Conservation (phyloP, 1,140 invertebrate genomes). For the Bombus superbus region DNA sequence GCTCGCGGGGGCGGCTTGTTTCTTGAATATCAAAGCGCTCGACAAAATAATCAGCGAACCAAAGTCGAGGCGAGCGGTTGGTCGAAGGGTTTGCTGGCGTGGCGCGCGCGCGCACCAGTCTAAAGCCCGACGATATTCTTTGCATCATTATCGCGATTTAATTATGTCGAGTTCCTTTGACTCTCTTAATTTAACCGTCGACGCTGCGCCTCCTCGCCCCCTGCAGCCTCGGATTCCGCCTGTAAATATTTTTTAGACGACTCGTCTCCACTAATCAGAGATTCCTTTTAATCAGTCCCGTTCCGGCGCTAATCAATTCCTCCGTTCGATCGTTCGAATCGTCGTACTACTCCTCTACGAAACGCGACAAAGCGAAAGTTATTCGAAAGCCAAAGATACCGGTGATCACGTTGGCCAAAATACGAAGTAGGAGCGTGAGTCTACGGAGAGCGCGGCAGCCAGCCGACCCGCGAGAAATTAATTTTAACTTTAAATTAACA, state of each 20-base stretch:
- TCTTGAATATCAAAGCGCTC: constrained; percentile 72
- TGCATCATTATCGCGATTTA: constrained; percentile 78
- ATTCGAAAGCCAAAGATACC: background rate
- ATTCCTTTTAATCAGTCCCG: constrained; percentile 65
- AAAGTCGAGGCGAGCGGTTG: constrained; percentile 48
- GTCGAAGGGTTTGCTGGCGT: constrained; percentile 58
- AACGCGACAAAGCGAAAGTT: background rate
- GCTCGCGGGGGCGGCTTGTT: constrained; percentile 61
- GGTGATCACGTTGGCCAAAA: background rate
- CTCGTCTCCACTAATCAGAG: constrained; percentile 51
- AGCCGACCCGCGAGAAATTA: constrained; percentile 73
- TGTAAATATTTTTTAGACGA: constrained; percentile 63
- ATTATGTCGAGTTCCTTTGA: constrained; percentile 76
- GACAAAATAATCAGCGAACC: constrained; percentile 68
- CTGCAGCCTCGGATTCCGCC: constrained; percentile 22
- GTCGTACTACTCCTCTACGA: background rate
- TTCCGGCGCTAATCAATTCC: background rate
- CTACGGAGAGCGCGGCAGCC: constrained; percentile 7
- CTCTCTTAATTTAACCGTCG: constrained; percentile 66
- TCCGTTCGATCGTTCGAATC: background rate
- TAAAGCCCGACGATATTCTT: constrained; percentile 69
- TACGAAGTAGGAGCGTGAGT: constrained; percentile 51
- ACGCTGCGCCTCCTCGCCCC: background rate
- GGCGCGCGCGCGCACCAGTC: background rate
- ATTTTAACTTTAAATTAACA: constrained; percentile 81